Conservation (phyloP, 2,888 invertebrate genomes). For the Microctonus aethiopoides region DNA sequence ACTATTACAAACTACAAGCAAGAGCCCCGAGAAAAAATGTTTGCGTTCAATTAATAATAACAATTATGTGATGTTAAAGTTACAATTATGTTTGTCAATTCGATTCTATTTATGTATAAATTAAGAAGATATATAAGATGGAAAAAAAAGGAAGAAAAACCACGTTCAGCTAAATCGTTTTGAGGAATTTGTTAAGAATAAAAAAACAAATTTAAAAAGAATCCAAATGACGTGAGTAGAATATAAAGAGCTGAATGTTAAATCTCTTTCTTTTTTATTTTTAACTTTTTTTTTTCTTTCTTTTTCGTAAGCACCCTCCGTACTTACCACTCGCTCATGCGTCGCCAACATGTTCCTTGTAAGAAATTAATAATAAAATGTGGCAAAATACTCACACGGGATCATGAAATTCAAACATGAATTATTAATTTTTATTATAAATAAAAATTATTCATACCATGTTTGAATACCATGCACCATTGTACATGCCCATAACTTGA, state of each 20-base stretch:
- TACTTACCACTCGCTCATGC: constrained; percentile 66
- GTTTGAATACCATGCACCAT: neutral
- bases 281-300: constrained; percentile 5
- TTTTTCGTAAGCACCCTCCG: constrained; percentile 56
- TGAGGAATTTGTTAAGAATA: constrained; percentile 26
- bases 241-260: constrained; percentile 50
- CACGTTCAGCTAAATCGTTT: neutral
- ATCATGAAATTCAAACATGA: constrained; percentile 26
- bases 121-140: neutral
- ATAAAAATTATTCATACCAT: constrained; percentile 2
- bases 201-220: constrained; percentile 26
- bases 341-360: constrained; percentile 61
- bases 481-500: constrained; percentile 2
- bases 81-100: neutral
- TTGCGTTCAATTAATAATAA: neutral
- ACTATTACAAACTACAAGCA: neutral
- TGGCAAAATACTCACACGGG: constrained; percentile 9
- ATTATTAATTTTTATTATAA: neutral
- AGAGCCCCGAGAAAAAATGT: neutral
- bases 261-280: constrained; percentile 25
- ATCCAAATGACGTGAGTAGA: constrained; percentile 55
- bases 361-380: constrained; percentile 46
- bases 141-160: neutral
- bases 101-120: neutral
- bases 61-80: neutral